A percentile compares a stretch with the other conserved stretches of the same genome.
These are phyloP conservation scores for Promerops cafer DNA, from an alignment of 2,113 vertebrate genomes.

Conservation along the genomic window DNA sequence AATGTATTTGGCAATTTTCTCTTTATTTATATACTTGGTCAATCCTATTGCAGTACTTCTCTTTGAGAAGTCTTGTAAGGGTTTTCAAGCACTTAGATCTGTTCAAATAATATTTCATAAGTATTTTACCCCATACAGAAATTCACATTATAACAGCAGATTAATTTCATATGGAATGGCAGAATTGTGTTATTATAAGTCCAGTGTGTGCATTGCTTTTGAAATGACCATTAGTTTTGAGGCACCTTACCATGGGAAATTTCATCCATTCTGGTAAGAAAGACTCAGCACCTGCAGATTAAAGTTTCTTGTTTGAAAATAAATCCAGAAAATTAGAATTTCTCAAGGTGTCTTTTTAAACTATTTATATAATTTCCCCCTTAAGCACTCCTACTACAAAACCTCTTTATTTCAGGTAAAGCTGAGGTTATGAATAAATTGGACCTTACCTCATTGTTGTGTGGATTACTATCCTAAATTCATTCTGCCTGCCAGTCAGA, in stretches of 20 bases:
- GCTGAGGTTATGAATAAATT: background rate
- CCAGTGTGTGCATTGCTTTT: background rate
- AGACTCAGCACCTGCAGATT: background rate
- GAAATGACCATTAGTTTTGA: background rate
- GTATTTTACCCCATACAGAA: background rate
- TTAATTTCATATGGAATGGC: background rate
- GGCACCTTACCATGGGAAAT: background rate
- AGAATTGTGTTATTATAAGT: background rate
- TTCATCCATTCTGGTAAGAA: background rate
- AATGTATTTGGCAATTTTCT: background rate
- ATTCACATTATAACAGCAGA: background rate
- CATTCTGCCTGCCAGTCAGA: background rate
- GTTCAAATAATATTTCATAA: background rate
- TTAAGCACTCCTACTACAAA: background rate
- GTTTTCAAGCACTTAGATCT: background rate
- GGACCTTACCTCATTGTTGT: rapidly evolving
- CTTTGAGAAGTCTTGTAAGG: background rate
- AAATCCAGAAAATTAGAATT: background rate
- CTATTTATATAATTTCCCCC: background rate
- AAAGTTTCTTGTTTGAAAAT: background rate
- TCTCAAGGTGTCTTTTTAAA: background rate
- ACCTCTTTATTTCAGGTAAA: background rate
- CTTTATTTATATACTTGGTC: background rate
- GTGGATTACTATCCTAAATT: background rate
- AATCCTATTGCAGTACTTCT: background rate